Evolutionary conservation across 2,797 vertebrate species (phyloP), one percentile per base, ranked within the genome.

Genomic region (Apogon talboti): DNA sequence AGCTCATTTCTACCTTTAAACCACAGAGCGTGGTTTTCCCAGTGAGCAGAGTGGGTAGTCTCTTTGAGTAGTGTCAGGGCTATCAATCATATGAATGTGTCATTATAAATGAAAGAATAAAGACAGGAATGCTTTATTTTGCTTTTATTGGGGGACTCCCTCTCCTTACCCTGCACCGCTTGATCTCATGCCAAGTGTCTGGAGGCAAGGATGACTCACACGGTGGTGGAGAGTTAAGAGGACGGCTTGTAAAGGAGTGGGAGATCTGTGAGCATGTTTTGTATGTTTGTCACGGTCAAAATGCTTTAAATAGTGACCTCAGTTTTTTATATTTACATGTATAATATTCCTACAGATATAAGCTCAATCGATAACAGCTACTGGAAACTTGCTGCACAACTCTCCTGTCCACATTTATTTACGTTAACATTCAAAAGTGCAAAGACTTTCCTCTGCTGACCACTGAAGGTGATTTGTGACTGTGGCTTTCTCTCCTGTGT

Each of bases 101-200:
- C 13, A 8, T 54, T 66, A 35, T 53, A 52, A 76, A 59, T 64
- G 56, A 76, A 28, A 33, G n/a, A 67, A 56, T 57, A 41, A 59
- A 54, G 65, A 72, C 45, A 60, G 55, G 44, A 69, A 73, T 68
- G 60, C 52, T 80, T 78, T 68, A 53, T 54, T 71, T 47, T n/a
- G n/a, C 48, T 82, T 85, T 78, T 66, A 68, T n/a, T 42, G 58
- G 72, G 58, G 72, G 76, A 70, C 69, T 81, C 74, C 49, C 56
- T 70, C 68, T 81, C 56, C 48, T 46, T 12, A 41, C 63, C 52
- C 45, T 41, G 46, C 52, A 30, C 56, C n/a, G 76, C 63, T 85
- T 84, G 78, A 85, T 89, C 57, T 83, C 38, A n/a, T 43, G 78
- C 83, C 81, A 85, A 77, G 57, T 2, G 46, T 76, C 74, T 81